Evolutionary conservation across 2,888 invertebrate genomes (phyloP), one percentile per base, ranked within the genome.

Genomic region (Caenorhabditis becei): DNA sequence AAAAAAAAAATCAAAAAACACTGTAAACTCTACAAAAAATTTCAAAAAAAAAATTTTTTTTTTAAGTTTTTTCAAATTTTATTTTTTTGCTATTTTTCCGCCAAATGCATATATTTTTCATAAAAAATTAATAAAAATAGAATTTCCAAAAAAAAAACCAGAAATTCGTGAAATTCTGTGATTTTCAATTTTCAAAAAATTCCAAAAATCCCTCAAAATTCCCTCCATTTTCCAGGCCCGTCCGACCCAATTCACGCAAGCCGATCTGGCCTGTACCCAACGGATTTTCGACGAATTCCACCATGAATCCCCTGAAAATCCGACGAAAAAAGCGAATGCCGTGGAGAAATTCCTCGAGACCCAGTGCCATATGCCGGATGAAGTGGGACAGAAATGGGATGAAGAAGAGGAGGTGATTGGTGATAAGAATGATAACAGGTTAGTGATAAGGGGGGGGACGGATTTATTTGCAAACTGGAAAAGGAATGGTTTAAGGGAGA

Each of bases 321-420:
- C 47, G n/a, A 18, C 18, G 4, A 41, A 35, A 5, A 54, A 72
- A 14, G 18, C 16, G 10, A 24, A 54, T 49, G 75, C 82, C 1
- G 41, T 82, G n/a, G 77, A 78, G 10, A 65, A 35, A 26, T 82
- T 82, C 49, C 41, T 82, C 11, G 56, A 65, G 23, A 82, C 82
- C 1, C 82, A 82, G 23, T 24, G 32, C 3, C 54, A 74, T 26
- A 66, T 80, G 59, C 74, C 66, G 0, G 58, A 66, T 37, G 72
- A 72, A 32, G 0, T 72, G 20, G 72, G 72, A 18, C 72, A 63
- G 35, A 7, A 20, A 8, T 56, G 58, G 5, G 72, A 72, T 3
- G 63, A 59, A 7, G n/a, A 23, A 16, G 8, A 53, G 16, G 11
- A 49, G 10, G 10, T 11, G 26, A 49, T 8, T 49, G 11, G 3